Evolutionary conservation across 2,888 invertebrate genomes (phyloP).

Genomic region (Falcaria lacertinaria): DNA sequence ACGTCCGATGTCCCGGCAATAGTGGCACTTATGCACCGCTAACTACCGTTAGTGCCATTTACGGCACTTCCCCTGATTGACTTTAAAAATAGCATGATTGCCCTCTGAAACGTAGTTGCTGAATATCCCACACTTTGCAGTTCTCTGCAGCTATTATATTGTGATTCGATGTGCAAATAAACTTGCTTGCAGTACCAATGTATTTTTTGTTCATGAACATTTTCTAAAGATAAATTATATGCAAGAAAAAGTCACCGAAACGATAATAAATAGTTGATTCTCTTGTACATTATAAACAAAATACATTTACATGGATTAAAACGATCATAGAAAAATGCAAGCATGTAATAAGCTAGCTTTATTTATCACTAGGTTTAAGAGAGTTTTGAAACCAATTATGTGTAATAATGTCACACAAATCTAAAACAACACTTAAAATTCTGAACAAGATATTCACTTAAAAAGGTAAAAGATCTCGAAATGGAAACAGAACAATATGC

Average conservation of each 20-base stretch:
- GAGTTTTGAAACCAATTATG: not conserved
- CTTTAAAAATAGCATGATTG: constrained; percentile 26
- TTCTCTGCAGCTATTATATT: too few relatives aligned
- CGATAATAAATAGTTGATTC: too few relatives aligned
- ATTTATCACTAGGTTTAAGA: too few relatives aligned
- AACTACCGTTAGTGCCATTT: constrained; percentile 22
- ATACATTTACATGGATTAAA: too few relatives aligned
- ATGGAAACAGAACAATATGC: not conserved
- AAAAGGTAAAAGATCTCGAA: not conserved
- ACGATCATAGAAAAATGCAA: too few relatives aligned
- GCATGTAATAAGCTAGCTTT: too few relatives aligned
- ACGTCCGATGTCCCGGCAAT: constrained; percentile 40
- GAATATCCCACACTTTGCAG: not conserved
- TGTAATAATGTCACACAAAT: not conserved
- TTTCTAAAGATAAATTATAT: too few relatives aligned
- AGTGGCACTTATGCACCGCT: constrained; percentile 45
- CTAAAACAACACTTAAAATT: not conserved
- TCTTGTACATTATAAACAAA: too few relatives aligned
- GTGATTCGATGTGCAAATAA: too few relatives aligned
- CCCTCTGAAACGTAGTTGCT: not conserved
- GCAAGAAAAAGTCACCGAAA: too few relatives aligned
- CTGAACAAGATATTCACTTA: not conserved
- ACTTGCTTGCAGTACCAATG: too few relatives aligned
- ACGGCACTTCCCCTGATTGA: constrained; percentile 21
- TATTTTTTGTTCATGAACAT: too few relatives aligned